Evolutionary conservation across 37 sponge, comb jelly and placozoan species (phyloP).

Genomic region (Aphrocallistes beatrix): DNA sequence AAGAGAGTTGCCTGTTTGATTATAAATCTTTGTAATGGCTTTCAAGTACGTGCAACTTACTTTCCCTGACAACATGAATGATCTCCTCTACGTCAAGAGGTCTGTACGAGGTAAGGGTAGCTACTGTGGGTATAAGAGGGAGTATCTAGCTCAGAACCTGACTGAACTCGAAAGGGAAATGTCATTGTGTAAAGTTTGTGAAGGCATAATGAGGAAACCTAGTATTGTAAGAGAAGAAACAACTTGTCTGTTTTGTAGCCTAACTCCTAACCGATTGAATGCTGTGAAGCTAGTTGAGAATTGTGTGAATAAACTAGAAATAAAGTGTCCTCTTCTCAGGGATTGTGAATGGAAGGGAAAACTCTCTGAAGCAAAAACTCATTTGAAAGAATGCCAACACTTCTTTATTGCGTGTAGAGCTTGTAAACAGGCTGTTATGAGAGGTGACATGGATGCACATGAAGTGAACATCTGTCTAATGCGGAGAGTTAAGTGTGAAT

Average conservation of each 20-base stretch:
- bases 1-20: too few relatives aligned
- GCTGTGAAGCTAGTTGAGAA: background rate
- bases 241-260: background rate
- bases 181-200: background rate
- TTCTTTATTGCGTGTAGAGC: background rate
- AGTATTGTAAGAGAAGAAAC: background rate
- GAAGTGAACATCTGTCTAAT: background rate
- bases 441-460: background rate
- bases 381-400: background rate
- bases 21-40: too few relatives aligned
- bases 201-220: background rate
- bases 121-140: background rate
- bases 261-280: background rate
- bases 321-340: conserved; percentile 19
- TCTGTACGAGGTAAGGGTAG: background rate
- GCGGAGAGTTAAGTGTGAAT: background rate
- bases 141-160: background rate
- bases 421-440: background rate
- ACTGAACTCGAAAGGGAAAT: background rate
- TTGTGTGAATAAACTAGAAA: background rate
- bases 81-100: background rate
- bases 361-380: background rate
- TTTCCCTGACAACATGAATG: background rate
- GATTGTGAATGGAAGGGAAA: background rate
- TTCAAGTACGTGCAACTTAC: too few relatives aligned